Conservation (phyloP, 2,888 invertebrate genomes). For the Phania funesta region DNA sequence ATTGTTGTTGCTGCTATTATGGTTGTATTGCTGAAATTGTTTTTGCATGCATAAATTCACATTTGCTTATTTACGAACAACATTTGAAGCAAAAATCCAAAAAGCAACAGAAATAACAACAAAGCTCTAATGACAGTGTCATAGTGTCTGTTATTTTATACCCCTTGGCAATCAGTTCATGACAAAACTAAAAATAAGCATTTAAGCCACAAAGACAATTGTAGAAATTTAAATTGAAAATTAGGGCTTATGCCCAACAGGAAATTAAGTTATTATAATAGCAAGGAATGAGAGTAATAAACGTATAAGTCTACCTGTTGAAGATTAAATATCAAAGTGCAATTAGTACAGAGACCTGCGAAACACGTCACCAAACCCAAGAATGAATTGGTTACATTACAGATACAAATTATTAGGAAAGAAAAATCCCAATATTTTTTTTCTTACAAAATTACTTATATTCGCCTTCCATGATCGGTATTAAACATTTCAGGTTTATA, state of each 20-base stretch:
- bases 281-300: neutral
- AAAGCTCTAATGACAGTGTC: neutral
- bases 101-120: neutral
- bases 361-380: too few species aligned
- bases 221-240: slow-evolving; percentile 15
- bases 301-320: neutral
- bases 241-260: slow-evolving; percentile 5
- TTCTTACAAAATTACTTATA: too few species aligned
- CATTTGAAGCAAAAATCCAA: neutral
- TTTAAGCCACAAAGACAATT: slow-evolving; percentile 6
- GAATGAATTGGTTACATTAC: too few species aligned
- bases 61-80: slow-evolving; percentile 45
- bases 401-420: too few species aligned
- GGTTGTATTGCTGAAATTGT: slow-evolving; percentile 26
- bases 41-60: slow-evolving; percentile 56
- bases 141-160: slow-evolving; percentile 14
- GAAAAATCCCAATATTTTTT: too few species aligned
- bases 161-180: slow-evolving; percentile 20
- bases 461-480: too few species aligned
- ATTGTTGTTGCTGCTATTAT: neutral
- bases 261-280: neutral
- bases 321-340: neutral
- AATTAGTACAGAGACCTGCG: neutral
- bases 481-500: too few species aligned
- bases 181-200: slow-evolving; percentile 26